Percentiles rank a stretch among this genome's conserved stretches.
Conservation (phyloP, 2,797 vertebrate species). For the Enteromius mattozi region DNA sequence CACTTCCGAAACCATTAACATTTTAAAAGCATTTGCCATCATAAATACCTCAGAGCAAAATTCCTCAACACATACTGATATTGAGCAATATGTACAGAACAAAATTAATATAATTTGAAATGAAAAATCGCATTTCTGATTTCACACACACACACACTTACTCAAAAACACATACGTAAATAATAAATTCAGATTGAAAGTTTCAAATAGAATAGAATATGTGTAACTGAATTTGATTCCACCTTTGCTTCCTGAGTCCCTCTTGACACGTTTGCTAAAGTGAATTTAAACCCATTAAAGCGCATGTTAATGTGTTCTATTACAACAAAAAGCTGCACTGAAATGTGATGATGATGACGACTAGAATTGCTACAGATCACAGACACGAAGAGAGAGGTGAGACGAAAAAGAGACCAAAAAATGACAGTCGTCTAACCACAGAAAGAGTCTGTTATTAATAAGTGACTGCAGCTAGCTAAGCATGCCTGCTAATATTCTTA, state of each 20-base stretch:
- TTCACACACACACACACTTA: neutral
- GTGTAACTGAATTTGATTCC: constrained; percentile 14
- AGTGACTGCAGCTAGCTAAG: constrained; percentile 71
- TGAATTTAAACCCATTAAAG: neutral
- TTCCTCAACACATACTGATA: neutral
- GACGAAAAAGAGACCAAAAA: constrained; percentile 25
- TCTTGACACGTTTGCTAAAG: constrained; percentile 27
- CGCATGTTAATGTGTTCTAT: neutral
- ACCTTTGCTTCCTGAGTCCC: constrained; percentile 27
- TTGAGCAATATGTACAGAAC: constrained; percentile 47
- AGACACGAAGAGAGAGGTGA: constrained; percentile 30
- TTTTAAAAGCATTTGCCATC: neutral
- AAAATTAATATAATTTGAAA: neutral
- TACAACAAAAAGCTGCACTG: constrained; percentile 24
- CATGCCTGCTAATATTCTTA: constrained; percentile 78
- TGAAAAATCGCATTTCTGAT: constrained; percentile 8
- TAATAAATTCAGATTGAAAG: neutral
- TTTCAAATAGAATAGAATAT: constrained; percentile 24
- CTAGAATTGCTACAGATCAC: constrained; percentile 40
- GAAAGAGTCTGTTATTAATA: constrained; percentile 40
- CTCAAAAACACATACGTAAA: neutral
- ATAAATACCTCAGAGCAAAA: constrained; percentile 28
- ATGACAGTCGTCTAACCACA: constrained; percentile 30
- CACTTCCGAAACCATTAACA: constrained; percentile 13
- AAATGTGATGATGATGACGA: constrained; percentile 22